These are phyloP conservation scores for Eupithecia dodoneata DNA, from an alignment of 2,888 invertebrate species.

Conservation along the genomic window DNA sequence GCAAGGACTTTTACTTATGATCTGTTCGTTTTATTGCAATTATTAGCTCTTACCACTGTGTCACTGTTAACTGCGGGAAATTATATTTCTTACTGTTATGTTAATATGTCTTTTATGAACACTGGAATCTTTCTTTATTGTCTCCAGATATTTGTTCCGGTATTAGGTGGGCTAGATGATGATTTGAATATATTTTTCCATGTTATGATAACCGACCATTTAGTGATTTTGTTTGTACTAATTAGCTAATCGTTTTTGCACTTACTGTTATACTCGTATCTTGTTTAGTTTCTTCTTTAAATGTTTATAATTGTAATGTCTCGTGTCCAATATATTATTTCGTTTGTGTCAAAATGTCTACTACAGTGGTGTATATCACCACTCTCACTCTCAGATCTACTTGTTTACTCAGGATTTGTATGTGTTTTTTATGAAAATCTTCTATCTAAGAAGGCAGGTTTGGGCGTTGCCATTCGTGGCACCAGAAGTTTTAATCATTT, in stretches of 20 bases:
- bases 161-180: too few species aligned
- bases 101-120: neutral
- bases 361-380: neutral
- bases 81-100: constrained; percentile 19
- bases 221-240: too few species aligned
- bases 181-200: too few species aligned
- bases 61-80: constrained; percentile 45
- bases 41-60: constrained; percentile 49
- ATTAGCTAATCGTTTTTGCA: too few species aligned
- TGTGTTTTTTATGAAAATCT: constrained; percentile 10
- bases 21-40: constrained; percentile 42
- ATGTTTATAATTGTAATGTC: too few species aligned
- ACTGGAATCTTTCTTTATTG: neutral
- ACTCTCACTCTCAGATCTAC: too few species aligned
- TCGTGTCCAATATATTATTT: too few species aligned
- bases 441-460: constrained; percentile 4
- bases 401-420: neutral
- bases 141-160: neutral
- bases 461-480: neutral
- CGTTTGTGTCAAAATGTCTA: neutral
- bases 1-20: constrained; percentile 60
- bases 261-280: too few species aligned
- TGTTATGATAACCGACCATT: too few species aligned
- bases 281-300: too few species aligned
- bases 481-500: neutral